Percentiles rank a stretch among this genome's conserved stretches.
phyloP scores from a whole-genome alignment of 2,797 vertebrate genomes.

The Sebastes iracundus region DNA sequence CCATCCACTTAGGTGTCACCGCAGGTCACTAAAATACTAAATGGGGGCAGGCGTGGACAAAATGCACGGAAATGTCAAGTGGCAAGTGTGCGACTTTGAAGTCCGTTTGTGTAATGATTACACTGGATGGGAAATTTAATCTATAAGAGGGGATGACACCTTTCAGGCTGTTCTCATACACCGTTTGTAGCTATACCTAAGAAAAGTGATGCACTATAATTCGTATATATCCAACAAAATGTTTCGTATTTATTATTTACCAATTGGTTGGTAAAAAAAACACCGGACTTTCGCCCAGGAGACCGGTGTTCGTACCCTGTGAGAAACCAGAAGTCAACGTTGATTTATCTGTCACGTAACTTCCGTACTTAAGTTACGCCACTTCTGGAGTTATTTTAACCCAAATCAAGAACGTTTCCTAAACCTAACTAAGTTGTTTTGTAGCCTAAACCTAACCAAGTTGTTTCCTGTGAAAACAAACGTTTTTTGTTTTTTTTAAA shows the following conservation, averaged over 20 bases:
- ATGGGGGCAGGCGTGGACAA: not conserved
- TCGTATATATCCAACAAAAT: not conserved
- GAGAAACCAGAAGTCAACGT: no score
- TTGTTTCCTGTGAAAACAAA: no score
- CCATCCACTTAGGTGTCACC: not conserved
- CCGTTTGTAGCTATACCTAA: not conserved
- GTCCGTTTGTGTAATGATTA: constrained; percentile 9
- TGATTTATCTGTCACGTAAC: not conserved
- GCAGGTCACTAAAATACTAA: constrained; percentile 16
- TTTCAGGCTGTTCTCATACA: not conserved
- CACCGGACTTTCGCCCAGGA: not conserved
- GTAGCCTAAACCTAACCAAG: no score
- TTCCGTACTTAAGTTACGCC: not conserved
- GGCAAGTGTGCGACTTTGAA: not conserved
- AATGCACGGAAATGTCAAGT: constrained; percentile 7
- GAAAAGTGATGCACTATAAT: not conserved
- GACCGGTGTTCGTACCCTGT: not conserved
- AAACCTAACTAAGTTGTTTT: no score
- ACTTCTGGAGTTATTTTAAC: no score
- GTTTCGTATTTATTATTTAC: not conserved
- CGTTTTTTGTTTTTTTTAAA: no score
- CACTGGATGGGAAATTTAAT: constrained; percentile 2
- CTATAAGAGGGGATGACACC: not conserved
- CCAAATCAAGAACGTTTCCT: no score
- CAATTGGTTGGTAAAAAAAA: not conserved